Base-by-base conservation (phyloP, 2,113 vertebrate species). In the Hucho hucho region DNA sequence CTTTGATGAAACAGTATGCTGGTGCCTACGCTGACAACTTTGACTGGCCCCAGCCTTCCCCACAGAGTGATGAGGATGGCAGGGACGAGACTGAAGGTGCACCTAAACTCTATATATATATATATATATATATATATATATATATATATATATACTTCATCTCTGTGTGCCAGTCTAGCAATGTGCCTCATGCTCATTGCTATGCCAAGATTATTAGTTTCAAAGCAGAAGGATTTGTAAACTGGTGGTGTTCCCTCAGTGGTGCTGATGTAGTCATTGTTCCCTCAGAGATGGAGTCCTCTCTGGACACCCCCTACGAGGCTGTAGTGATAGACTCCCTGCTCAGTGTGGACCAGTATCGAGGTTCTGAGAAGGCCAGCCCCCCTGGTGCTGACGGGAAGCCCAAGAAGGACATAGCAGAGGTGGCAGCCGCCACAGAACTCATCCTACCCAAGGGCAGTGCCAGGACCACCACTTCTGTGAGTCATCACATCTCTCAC, bases 21-120 rank as follows among this genome's bases (percentile, higher is more conserved):
- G 97, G 96, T 20, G 97, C 97, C 73, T 98, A 98, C 66, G 90
- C 93, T 53, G 95, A 97, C 20, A 88, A 83, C 77, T 97, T 96
- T 82, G 93, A 96, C 69, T 98, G 97, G 97, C 95, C 97, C 2
- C 95, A 94, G 59, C 94, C 93, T 0, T 90, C 92, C 59, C 89
- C 87, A 26, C 93, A 90, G 25, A 93, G 89, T 75, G 96, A 96
- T 65, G 95, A 96, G 25, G 94, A 96, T 0, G 96, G 94, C 4
- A 92, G 92, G 71, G 95, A 95, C 12, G 95, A 97, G 84, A 93
- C 90, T 92, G 90, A 92, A 89, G 92, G 91, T 90, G 26, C 75
- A 74, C 64, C 16, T 75, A 0, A 20, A 16, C 32, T 72, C 12
- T 0, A 13, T 75, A 66, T 73, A 46, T 73, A 0, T 69, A 67